Base-by-base conservation (phyloP, 2,797 vertebrate species). In the Dermochelys coriacea region DNA sequence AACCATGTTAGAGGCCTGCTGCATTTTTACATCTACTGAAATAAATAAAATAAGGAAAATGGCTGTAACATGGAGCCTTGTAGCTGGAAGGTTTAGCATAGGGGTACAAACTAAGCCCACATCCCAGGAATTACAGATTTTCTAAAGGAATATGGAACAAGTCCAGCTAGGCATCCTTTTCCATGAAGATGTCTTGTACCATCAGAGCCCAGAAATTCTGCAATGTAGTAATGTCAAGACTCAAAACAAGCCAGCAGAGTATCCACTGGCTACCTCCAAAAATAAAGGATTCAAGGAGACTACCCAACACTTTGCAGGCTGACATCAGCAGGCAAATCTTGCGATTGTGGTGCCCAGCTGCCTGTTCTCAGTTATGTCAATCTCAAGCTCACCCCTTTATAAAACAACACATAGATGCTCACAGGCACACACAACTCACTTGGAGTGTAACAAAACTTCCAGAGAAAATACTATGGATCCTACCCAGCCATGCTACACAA, bases 261-360 rank as follows among this genome's bases (percentile, higher is more conserved):
- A 94, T 91, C 96, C 94, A 71, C 12, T 81, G 88, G 92, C 78
- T 85, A 64, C 41, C 91, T 82, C 86, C 31, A 75, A 87, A 90
- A 93, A 37, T 37, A 37, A 82, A 90, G 21, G 2, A 9, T 87
- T 84, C 61, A 41, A 59, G 61, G 61, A 90, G 93, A 85, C 61
- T 12, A 5, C 75, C 29, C 94, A 80, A 2, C 5, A n/a, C 75
- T 84, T 79, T 89, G 55, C 81, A 87, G 82, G 3, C 5, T 11
- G 85, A 61, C 81, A 79, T 80, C 89, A 54, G 0, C 31, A 45
- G 81, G 91, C 95, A 93, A 86, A 95, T 88, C 90, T 84, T 78
- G 49, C 29, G 52, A 54, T 86, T 81, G 81, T 7, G 5, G 8
- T 78, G 50, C 3, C 68, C 93, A 87, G 91, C 81, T 61, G 59